Evolutionary conservation across 2,797 vertebrate genomes (phyloP).

Genomic region (Rhinichthys osculus): DNA sequence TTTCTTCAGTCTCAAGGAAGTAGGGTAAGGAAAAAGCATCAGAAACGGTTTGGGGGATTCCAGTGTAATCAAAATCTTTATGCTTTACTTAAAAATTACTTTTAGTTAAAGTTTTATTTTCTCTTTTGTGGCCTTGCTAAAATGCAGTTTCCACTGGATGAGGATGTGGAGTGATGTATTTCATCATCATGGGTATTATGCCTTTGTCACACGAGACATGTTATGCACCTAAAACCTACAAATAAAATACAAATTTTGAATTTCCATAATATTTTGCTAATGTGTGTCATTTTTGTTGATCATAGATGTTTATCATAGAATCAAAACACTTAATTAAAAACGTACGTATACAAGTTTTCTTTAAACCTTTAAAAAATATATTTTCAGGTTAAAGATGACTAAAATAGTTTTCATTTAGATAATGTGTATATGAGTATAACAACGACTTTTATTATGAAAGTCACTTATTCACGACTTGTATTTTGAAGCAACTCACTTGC

Average conservation of each 20-base stretch:
- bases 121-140: not conserved
- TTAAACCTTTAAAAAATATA: too few relatives aligned
- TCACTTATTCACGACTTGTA: not conserved
- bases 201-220: not conserved
- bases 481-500: not conserved
- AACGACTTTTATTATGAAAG: not conserved
- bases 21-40: not conserved
- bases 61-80: not conserved
- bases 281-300: not conserved
- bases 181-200: not conserved
- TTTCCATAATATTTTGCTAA: not conserved
- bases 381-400: not conserved
- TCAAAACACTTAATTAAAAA: not conserved
- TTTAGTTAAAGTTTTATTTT: not conserved
- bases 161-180: not conserved
- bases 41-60: not conserved
- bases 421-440: too few relatives aligned
- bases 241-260: not conserved
- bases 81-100: not conserved
- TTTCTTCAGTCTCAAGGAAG: not conserved
- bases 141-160: not conserved
- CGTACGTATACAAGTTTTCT: not conserved
- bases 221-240: too few relatives aligned
- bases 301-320: too few relatives aligned
- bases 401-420: not conserved